Conservation (phyloP, 2,888 invertebrate genomes). For the Autographa gamma region DNA sequence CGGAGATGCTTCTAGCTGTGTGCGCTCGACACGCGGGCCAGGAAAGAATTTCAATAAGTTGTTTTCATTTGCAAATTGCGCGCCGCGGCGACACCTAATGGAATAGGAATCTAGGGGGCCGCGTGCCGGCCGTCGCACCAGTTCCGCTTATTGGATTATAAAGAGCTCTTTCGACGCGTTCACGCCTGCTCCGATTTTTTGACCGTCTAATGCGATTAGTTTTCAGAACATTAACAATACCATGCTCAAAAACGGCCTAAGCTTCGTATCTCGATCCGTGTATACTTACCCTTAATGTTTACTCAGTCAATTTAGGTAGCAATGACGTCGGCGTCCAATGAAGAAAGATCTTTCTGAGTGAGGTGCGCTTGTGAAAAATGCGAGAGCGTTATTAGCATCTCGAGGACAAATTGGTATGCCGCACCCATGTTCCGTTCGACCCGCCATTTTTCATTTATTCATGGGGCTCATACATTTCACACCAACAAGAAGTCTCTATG, state of each 20-base stretch:
- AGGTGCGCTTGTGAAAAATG: constrained; percentile 80
- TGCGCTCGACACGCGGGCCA: constrained; percentile 72
- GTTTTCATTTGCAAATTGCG: constrained; percentile 89
- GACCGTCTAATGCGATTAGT: constrained; percentile 43
- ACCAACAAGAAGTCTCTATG: constrained; percentile 69
- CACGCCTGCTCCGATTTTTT: constrained; percentile 52
- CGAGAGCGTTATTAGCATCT: constrained; percentile 83
- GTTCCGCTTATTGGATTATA: constrained; percentile 80
- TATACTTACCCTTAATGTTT: constrained; percentile 18
- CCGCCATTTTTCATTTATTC: constrained; percentile 87
- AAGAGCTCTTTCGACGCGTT: constrained; percentile 66
- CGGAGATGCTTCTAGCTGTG: constrained; percentile 68
- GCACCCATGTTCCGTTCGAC: constrained; percentile 78
- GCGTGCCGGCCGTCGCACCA: constrained; percentile 70
- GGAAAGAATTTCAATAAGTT: constrained; percentile 89
- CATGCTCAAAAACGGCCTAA: background rate
- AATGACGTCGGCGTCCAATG: constrained; percentile 61
- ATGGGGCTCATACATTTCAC: constrained; percentile 79
- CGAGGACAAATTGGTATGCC: constrained; percentile 84
- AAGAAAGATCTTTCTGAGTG: constrained; percentile 75
- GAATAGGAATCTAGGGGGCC: constrained; percentile 82
- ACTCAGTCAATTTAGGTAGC: constrained; percentile 59
- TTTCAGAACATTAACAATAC: constrained; percentile 37
- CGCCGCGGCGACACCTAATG: constrained; percentile 86
- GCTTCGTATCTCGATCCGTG: background rate